A percentile compares a stretch with the other conserved stretches of the same genome.
Conservation (phyloP, 2,113 vertebrate genomes). For the Saguinus midas region DNA sequence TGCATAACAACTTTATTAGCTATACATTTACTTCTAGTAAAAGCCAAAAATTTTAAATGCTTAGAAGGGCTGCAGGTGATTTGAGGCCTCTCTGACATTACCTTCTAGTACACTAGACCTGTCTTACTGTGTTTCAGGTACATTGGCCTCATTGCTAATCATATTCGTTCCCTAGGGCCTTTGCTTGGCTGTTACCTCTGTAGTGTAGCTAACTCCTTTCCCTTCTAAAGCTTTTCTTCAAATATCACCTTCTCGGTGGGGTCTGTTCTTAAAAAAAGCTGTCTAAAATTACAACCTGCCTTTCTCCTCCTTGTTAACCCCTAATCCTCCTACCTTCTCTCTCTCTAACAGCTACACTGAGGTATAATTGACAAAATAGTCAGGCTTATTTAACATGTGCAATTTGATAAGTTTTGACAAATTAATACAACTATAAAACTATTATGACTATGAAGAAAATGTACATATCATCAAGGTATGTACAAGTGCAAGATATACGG, state of each 20-base stretch:
- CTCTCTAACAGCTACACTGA: background rate
- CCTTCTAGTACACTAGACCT: background rate
- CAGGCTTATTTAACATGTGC: background rate
- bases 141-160: background rate
- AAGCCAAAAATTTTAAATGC: background rate
- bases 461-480: background rate
- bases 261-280: background rate
- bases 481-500: background rate
- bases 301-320: background rate
- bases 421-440: background rate
- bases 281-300: background rate
- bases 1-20: background rate
- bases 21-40: background rate
- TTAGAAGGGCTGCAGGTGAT: background rate
- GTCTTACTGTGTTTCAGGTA: background rate
- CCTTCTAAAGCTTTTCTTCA: background rate
- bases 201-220: background rate
- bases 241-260: background rate
- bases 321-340: background rate
- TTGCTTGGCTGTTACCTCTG: background rate
- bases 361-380: background rate
- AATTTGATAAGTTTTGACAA: background rate
- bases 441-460: background rate
- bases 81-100: background rate
- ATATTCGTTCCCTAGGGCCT: background rate